phyloP scores from a whole-genome alignment of 2,113 vertebrate genomes.

The Taurulus bubalis region DNA sequence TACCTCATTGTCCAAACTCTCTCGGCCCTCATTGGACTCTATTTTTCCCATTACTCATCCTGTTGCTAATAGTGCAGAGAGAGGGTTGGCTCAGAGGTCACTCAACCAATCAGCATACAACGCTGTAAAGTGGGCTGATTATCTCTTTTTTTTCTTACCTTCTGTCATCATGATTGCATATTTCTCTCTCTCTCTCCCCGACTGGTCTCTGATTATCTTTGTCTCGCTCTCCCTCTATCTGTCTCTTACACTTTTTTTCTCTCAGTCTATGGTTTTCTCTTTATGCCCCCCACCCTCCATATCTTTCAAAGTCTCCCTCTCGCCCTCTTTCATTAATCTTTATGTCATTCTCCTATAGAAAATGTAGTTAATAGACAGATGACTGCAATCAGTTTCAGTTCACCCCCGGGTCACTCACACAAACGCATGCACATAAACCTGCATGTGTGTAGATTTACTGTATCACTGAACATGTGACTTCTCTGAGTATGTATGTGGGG shows the following conservation, averaged over 20 bases:
- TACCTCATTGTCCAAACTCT: slow-evolving; percentile 45
- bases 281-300: slow-evolving; percentile 2
- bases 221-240: slow-evolving; percentile 20
- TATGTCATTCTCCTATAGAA: slow-evolving; percentile 61
- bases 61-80: slow-evolving; percentile 53
- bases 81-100: slow-evolving; percentile 67
- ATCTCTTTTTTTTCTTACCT: slow-evolving; percentile 50
- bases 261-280: slow-evolving; percentile 27
- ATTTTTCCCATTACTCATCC: slow-evolving; percentile 58
- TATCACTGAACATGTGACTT: not conserved
- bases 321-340: slow-evolving; percentile 65
- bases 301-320: slow-evolving; percentile 25
- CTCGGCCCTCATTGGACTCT: slow-evolving; percentile 38
- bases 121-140: slow-evolving; percentile 61
- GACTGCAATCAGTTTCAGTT: slow-evolving; percentile 75
- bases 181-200: slow-evolving; percentile 17
- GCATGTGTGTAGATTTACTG: slow-evolving; percentile 15
- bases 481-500: not conserved
- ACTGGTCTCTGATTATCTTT: slow-evolving; percentile 45
- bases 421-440: slow-evolving; percentile 9
- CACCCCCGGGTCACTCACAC: slow-evolving; percentile 62
- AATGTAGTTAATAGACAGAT: slow-evolving; percentile 73
- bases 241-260: slow-evolving; percentile 2
- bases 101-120: slow-evolving; percentile 67
- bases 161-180: slow-evolving; percentile 58